A percentile compares a stretch with the other conserved stretches of the same genome.
Evolutionary conservation across 1,140 invertebrate genomes (phyloP).

Genomic region (Globodera ellingtonae): DNA sequence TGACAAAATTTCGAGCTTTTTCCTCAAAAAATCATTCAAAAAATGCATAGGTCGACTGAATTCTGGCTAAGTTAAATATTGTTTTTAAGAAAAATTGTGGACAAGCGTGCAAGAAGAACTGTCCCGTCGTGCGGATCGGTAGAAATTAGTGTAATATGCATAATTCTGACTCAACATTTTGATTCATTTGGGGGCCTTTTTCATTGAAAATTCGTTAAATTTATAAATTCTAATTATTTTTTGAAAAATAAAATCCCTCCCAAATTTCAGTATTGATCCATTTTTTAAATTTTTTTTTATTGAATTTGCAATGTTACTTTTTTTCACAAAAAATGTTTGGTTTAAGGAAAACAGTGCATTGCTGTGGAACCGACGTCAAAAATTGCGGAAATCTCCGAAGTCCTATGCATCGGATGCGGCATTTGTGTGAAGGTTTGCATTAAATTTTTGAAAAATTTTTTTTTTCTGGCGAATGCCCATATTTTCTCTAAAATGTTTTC

Average conservation of each 20-base stretch:
- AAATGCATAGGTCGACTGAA: no score
- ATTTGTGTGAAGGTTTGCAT: slow-evolving; percentile 80
- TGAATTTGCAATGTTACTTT: no score
- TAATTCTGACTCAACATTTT: slow-evolving; percentile 1
- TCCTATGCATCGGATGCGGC: slow-evolving; percentile 98
- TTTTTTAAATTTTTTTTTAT: no score
- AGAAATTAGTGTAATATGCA: slow-evolving; percentile 33
- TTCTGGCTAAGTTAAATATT: not conserved
- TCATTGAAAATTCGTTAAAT: no score
- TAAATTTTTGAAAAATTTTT: slow-evolving; percentile 32
- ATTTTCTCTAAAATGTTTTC: no score
- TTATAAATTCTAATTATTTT: no score
- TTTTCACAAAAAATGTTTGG: no score
- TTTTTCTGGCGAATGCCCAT: not conserved
- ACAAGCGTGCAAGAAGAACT: slow-evolving; percentile 97
- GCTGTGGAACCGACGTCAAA: slow-evolving; percentile 96
- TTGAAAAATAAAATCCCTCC: no score
- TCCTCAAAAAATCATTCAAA: no score
- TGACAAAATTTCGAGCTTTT: no score
- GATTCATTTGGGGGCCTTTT: no score
- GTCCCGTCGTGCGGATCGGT: slow-evolving; percentile 96
- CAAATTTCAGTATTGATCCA: no score
- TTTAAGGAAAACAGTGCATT: slow-evolving; percentile 85
- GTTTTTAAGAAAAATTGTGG: slow-evolving; percentile 80
- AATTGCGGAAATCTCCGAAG: slow-evolving; percentile 95